Conservation (phyloP, 2,113 vertebrate genomes). For the Eulacestoma nigropectus region DNA sequence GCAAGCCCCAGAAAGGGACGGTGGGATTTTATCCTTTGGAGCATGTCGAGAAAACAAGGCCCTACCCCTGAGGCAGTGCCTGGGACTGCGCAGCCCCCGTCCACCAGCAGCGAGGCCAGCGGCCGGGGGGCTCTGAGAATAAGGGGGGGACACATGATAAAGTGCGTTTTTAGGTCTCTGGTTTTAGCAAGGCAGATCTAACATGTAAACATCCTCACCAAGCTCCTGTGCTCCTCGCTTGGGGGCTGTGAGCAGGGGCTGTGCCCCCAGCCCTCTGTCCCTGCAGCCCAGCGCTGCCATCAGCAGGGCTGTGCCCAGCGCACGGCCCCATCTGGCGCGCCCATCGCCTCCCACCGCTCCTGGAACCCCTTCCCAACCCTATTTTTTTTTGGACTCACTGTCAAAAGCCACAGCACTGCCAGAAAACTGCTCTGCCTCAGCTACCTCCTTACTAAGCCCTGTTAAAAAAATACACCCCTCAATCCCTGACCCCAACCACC, state of each 20-base stretch:
- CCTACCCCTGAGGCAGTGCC: neutral
- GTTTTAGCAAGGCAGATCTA: conserved; percentile 21
- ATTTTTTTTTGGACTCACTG: neutral
- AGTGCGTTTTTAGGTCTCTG: conserved; percentile 21
- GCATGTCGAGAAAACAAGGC: neutral
- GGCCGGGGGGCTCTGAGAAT: neutral
- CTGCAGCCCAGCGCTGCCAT: neutral
- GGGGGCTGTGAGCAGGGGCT: neutral
- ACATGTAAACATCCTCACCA: conserved; percentile 25
- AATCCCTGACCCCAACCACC: neutral
- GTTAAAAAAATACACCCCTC: neutral
- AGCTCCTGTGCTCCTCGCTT: neutral
- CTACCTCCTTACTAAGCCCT: neutral
- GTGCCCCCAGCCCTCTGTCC: neutral
- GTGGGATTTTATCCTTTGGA: neutral
- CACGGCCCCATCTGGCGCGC: neutral
- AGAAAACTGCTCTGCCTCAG: neutral
- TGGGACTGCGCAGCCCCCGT: neutral
- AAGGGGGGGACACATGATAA: neutral
- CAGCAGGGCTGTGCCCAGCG: neutral
- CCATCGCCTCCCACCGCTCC: fast-evolving
- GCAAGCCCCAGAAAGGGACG: neutral
- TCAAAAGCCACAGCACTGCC: neutral
- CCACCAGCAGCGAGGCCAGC: neutral
- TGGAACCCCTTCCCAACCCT: neutral